Evolutionary conservation across 2,113 vertebrate genomes (phyloP).

Genomic region (Microtus ochrogaster): DNA sequence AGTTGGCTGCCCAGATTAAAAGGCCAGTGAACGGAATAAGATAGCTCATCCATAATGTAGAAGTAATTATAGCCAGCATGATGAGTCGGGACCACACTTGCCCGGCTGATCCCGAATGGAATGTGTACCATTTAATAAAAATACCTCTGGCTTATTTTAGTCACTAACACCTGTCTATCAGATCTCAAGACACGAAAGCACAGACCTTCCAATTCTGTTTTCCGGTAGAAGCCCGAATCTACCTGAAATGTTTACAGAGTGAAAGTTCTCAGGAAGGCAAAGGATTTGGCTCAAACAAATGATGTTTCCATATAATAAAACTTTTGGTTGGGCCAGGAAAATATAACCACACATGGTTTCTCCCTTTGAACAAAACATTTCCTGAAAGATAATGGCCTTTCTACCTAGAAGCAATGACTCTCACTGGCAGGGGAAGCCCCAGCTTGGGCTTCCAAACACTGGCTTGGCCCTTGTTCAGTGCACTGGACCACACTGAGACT

Average conservation of each 20-base stretch:
- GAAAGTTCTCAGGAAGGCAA: not conserved
- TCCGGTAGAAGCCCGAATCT: not conserved
- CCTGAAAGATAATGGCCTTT: not conserved
- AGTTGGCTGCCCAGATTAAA: not conserved
- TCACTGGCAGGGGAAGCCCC: not conserved
- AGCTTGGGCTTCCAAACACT: not conserved
- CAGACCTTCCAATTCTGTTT: not conserved
- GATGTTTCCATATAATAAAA: not conserved
- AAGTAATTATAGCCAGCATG: constrained; percentile 8
- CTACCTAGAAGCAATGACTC: not conserved
- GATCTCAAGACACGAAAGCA: not conserved
- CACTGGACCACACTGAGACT: not conserved
- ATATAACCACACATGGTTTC: not conserved
- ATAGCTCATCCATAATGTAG: not conserved
- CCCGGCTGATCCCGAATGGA: not conserved
- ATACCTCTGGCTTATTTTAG: not conserved
- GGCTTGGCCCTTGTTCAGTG: not conserved
- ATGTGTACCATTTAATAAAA: not conserved
- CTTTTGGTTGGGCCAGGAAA: not conserved
- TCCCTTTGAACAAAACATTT: not conserved
- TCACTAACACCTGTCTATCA: not conserved
- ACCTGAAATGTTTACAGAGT: not conserved
- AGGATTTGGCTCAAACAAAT: not conserved
- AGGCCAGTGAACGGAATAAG: not conserved
- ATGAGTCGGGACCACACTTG: not conserved